phyloP scores from a whole-genome alignment of 2,113 vertebrate species.

The Dasypus novemcinctus region DNA sequence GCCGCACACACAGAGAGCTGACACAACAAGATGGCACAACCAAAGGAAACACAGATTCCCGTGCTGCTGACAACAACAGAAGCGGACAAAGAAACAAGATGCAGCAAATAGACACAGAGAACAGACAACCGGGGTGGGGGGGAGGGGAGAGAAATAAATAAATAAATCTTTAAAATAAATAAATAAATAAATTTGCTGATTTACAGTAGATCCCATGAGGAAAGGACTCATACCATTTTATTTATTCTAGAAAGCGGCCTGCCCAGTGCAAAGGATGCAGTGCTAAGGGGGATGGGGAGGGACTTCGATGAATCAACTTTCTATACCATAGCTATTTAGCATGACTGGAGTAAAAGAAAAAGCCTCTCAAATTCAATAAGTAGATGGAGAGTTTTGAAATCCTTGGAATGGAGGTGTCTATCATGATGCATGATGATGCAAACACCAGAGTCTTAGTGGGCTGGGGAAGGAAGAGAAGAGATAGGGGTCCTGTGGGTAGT shows the following conservation, averaged over 20 bases:
- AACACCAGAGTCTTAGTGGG: not conserved
- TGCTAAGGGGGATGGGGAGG: not conserved
- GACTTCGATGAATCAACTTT: constrained; percentile 4
- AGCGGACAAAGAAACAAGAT: too few species aligned
- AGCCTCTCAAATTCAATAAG: not conserved
- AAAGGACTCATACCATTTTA: not conserved
- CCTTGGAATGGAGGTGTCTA: not conserved
- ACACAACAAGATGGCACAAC: too few species aligned
- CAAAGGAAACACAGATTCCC: too few species aligned
- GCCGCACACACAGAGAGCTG: too few species aligned
- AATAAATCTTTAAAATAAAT: too few species aligned
- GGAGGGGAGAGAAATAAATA: too few species aligned
- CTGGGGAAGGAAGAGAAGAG: not conserved
- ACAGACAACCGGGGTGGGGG: too few species aligned
- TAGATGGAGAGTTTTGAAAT: not conserved
- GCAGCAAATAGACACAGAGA: too few species aligned
- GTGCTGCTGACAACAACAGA: too few species aligned
- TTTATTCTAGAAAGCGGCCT: not conserved
- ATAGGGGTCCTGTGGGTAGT: accelerated
- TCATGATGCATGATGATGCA: not conserved
- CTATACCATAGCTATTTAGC: not conserved
- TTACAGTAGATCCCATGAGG: not conserved
- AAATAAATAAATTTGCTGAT: too few species aligned
- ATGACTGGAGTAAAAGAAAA: not conserved
- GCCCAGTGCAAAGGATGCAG: not conserved